These are phyloP conservation scores for Cantharis nigra DNA, from an alignment of 2,888 invertebrate species.

Conservation along the genomic window DNA sequence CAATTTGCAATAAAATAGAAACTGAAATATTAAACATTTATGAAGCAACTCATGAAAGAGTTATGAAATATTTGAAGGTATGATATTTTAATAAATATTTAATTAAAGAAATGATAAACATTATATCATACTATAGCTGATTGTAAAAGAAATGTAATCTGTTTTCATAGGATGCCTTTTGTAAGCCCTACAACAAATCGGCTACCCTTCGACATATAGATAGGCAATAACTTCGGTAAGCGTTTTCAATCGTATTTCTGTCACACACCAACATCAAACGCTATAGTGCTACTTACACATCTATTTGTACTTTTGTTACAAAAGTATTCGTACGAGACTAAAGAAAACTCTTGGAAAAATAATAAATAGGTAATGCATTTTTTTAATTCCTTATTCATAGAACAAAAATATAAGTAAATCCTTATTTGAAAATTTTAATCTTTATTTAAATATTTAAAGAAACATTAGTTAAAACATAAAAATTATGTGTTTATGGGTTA, in stretches of 20 bases:
- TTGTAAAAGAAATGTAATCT: not conserved
- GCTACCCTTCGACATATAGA: not conserved
- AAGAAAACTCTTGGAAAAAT: not conserved
- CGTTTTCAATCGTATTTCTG: not conserved
- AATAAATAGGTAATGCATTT: not conserved
- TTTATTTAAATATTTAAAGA: too few species aligned
- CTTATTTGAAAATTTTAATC: too few species aligned
- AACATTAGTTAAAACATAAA: not conserved
- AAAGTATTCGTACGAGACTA: not conserved
- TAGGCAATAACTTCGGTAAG: not conserved
- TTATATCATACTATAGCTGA: not conserved
- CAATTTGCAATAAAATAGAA: not conserved
- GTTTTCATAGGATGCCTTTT: not conserved
- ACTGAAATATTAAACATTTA: not conserved
- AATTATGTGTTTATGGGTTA: not conserved
- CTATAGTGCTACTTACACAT: not conserved
- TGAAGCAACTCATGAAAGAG: not conserved
- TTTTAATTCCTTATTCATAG: not conserved
- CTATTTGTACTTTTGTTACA: not conserved
- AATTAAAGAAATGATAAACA: not conserved
- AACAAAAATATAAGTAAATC: too few species aligned
- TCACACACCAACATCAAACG: not conserved
- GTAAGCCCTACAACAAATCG: not conserved
- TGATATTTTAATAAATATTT: not conserved
- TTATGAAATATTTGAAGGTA: not conserved